Conservation (phyloP, 2,888 invertebrate genomes). For the Drosophila ustulata region DNA sequence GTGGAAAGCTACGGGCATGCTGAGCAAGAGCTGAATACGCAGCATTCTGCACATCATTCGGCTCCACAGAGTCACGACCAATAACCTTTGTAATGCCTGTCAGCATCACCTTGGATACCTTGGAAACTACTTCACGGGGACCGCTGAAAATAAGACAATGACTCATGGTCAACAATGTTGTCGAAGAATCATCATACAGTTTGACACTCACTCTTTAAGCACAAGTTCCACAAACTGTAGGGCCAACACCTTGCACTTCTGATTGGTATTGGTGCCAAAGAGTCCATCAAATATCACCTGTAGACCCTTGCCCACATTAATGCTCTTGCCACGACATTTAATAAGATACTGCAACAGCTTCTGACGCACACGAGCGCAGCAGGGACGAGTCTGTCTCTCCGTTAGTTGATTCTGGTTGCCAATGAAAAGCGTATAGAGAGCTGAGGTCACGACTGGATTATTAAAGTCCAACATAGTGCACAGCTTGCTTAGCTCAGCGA, state of each 20-base stretch:
- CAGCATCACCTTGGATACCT: conserved; percentile 83
- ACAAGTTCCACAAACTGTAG: conserved; percentile 93
- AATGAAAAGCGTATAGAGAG: conserved; percentile 91
- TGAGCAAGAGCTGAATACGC: conserved; percentile 84
- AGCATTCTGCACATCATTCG: conserved; percentile 86
- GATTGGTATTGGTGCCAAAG: conserved; percentile 93
- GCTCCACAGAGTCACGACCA: conserved; percentile 82
- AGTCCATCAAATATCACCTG: conserved; percentile 96
- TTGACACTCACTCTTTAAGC: conserved; percentile 89
- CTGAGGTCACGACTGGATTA: conserved; percentile 88
- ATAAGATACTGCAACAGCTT: conserved; percentile 94
- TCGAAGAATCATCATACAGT: not conserved
- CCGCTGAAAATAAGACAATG: conserved; percentile 66
- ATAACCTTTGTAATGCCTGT: conserved; percentile 84
- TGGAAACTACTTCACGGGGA: conserved; percentile 82
- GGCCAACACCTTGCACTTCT: conserved; percentile 92
- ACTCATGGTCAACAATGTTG: not conserved
- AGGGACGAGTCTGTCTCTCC: conserved; percentile 91
- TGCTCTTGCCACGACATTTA: conserved; percentile 89
- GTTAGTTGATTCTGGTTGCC: conserved; percentile 86
- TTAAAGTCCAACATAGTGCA: conserved; percentile 91
- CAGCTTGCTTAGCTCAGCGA: conserved; percentile 92
- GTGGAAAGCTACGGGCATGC: conserved; percentile 86
- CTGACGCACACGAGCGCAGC: conserved; percentile 92
- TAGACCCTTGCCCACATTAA: conserved; percentile 92